These are phyloP conservation scores for Oscarella lobularis DNA, from an alignment of 37 sponge, comb jelly and placozoan genomes.

Conservation along the genomic window DNA sequence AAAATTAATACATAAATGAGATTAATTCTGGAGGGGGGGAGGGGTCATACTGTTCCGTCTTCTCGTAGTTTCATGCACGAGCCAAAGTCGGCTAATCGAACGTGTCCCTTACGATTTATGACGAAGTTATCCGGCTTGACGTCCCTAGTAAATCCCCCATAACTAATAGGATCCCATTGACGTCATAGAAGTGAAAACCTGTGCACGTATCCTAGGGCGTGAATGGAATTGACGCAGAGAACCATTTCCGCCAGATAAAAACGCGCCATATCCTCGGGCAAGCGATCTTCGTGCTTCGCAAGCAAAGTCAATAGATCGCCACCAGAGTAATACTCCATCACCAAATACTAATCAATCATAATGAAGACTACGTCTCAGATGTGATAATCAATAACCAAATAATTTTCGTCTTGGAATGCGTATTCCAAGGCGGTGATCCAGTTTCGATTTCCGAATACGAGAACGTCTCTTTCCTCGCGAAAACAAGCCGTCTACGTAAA, in stretches of 20 bases:
- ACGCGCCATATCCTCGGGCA: conserved; percentile 85
- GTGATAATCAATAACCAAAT: conserved; percentile 53
- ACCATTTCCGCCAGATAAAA: conserved; percentile 95
- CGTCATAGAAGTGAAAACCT: too few relatives aligned
- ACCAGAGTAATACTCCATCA: conserved; percentile 95
- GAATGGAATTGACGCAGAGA: conserved; percentile 78
- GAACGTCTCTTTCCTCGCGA: conserved; percentile 89
- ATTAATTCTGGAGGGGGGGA: background rate
- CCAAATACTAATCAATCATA: conserved; percentile 52
- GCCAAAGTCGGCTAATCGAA: conserved; percentile 93
- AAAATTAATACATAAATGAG: background rate
- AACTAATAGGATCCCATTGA: too few relatives aligned
- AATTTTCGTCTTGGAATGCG: conserved; percentile 87
- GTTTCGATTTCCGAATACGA: conserved; percentile 78
- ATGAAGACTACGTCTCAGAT: background rate
- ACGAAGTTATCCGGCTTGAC: conserved; percentile 97
- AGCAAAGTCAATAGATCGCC: conserved; percentile 92
- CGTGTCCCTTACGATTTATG: conserved; percentile 82
- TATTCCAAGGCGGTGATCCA: conserved; percentile 92
- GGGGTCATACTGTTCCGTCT: conserved; percentile 37
- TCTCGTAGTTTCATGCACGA: conserved; percentile 81
- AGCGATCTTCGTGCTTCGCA: conserved; percentile 81
- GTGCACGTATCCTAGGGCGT: conserved; percentile 81
- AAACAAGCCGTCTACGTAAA: conserved; percentile 82
- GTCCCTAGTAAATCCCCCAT: too few relatives aligned